Evolutionary conservation across 2,113 vertebrate species (phyloP).

Genomic region (Calonectris borealis): DNA sequence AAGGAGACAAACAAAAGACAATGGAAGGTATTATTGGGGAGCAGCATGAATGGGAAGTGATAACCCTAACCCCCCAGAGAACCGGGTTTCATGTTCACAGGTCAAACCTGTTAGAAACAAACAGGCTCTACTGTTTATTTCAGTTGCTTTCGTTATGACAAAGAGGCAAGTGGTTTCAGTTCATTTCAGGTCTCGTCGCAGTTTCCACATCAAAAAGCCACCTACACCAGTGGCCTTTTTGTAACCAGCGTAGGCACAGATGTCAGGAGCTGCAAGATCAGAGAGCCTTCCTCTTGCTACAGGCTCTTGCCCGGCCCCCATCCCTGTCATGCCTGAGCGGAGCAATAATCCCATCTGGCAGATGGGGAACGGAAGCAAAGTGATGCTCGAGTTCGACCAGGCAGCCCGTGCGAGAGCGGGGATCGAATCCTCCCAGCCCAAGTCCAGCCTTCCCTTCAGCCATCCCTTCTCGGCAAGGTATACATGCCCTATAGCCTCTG

Average conservation of each 20-base stretch:
- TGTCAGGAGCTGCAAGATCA: not conserved
- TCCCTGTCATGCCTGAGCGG: not conserved
- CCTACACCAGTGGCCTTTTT: not conserved
- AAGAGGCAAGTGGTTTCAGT: not conserved
- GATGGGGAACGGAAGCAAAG: not conserved
- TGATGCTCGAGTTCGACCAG: fast-evolving
- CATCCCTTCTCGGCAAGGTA: not conserved
- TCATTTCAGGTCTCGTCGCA: not conserved
- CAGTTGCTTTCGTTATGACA: not conserved
- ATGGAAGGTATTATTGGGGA: not conserved
- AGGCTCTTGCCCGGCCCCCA: not conserved
- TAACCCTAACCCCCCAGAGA: not conserved
- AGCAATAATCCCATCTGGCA: not conserved
- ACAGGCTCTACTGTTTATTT: not conserved
- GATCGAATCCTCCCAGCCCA: not conserved
- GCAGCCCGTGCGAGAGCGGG: not conserved
- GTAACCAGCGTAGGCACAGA: not conserved
- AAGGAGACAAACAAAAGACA: not conserved
- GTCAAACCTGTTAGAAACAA: not conserved
- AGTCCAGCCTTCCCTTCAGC: not conserved
- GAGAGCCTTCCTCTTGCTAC: not conserved
- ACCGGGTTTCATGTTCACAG: not conserved
- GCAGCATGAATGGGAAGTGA: not conserved
- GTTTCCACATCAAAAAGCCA: not conserved
- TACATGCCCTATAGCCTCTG: not conserved